These are phyloP conservation scores for Anthonomus grandis DNA, from an alignment of 1,140 invertebrate genomes.

Conservation along the genomic window DNA sequence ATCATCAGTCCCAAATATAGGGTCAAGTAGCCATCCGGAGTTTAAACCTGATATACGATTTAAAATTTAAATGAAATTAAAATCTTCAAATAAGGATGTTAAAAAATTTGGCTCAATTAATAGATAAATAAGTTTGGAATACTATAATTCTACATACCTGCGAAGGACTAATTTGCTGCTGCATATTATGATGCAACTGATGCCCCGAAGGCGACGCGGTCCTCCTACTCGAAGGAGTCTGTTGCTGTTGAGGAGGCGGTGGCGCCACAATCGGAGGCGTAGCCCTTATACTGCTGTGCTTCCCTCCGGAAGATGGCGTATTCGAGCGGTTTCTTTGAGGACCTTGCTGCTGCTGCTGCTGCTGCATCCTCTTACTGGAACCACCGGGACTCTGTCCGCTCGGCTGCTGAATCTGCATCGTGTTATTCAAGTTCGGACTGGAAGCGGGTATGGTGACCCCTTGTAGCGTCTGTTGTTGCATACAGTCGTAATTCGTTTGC, in stretches of 20 bases:
- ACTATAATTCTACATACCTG: too few relatives aligned
- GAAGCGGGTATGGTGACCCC: constrained; percentile 39
- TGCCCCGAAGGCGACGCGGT: constrained; percentile 46
- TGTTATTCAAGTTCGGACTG: constrained; percentile 38
- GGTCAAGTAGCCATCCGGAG: too few relatives aligned
- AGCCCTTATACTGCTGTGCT: constrained; percentile 39
- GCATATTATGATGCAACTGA: constrained; percentile 42
- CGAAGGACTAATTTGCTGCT: constrained; percentile 40
- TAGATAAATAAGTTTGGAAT: too few relatives aligned
- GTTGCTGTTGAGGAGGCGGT: constrained; percentile 40
- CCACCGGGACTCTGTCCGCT: constrained; percentile 10
- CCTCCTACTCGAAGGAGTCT: constrained; percentile 41
- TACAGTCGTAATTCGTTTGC: constrained; percentile 54
- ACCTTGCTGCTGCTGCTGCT: constrained; percentile 42
- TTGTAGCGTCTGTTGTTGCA: constrained; percentile 55
- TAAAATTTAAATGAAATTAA: too few relatives aligned
- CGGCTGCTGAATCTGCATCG: constrained; percentile 38
- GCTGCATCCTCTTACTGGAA: constrained; percentile 45
- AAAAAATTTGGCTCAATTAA: too few relatives aligned
- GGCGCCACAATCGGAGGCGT: constrained; percentile 39
- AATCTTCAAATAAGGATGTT: too few relatives aligned
- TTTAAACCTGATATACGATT: too few relatives aligned
- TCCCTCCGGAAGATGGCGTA: constrained; percentile 42
- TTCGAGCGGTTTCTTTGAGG: constrained; percentile 38
- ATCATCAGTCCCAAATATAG: too few relatives aligned